phyloP scores from a whole-genome alignment of 2,797 vertebrate genomes.

The Sebastes kiyomatsui region DNA sequence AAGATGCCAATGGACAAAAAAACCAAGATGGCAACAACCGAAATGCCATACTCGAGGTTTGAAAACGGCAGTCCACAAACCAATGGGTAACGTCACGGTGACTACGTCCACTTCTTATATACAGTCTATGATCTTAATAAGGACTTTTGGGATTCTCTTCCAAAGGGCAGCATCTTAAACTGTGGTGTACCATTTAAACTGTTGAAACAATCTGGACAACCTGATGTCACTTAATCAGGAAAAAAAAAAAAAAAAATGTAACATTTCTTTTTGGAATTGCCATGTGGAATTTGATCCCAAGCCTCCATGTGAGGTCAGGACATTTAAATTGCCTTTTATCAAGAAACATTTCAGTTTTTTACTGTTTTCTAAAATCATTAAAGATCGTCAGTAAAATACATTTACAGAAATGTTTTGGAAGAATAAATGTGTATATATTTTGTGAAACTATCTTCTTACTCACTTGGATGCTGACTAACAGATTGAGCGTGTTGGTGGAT shows the following conservation, averaged over 20 bases:
- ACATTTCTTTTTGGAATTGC: neutral
- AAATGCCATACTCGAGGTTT: no score
- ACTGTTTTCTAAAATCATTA: no score
- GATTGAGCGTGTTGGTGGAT: conserved; percentile 14
- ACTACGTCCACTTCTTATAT: no score
- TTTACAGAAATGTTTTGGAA: neutral
- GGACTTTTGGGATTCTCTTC: neutral
- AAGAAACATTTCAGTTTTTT: neutral
- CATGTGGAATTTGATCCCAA: neutral
- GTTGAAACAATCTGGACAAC: neutral
- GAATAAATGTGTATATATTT: neutral
- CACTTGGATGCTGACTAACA: neutral
- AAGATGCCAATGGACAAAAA: no score
- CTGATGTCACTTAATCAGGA: neutral
- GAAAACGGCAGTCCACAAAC: no score
- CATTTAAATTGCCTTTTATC: neutral
- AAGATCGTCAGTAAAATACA: neutral
- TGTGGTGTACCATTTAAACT: neutral
- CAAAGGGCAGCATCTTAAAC: neutral
- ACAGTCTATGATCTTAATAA: neutral
- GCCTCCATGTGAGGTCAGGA: neutral
- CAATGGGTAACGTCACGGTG: no score
- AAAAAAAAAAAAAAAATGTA: neutral
- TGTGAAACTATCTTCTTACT: neutral
- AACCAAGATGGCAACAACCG: no score